phyloP scores from a whole-genome alignment of 2,888 invertebrate genomes.

The Copidosoma aretas region DNA sequence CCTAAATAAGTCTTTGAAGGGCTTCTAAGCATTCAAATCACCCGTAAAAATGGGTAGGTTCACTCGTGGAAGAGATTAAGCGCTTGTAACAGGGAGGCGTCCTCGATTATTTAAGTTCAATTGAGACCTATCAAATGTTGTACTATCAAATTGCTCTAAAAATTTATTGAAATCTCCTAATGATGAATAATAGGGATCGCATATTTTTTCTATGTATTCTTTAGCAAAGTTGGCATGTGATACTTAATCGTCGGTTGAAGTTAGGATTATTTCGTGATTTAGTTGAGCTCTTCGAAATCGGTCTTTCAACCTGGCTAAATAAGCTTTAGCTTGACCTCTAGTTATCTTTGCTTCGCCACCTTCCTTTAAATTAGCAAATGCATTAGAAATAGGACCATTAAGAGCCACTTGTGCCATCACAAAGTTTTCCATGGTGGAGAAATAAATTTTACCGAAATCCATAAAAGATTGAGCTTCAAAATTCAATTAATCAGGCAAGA shows the following conservation, averaged over 20 bases:
- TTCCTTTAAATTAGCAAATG: slow-evolving; percentile 1
- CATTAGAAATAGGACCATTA: no score
- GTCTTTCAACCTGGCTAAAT: not conserved
- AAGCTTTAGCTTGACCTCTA: not conserved
- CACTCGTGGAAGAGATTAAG: no score
- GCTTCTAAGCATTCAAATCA: not conserved
- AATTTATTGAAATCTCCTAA: slow-evolving; percentile 2
- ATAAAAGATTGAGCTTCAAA: no score
- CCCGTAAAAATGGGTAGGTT: no score
- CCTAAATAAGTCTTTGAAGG: not conserved
- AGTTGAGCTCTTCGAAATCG: not conserved
- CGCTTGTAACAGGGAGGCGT: not conserved
- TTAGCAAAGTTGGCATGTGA: no score
- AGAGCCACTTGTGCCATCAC: no score
- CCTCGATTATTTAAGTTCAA: not conserved
- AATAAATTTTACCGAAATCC: no score
- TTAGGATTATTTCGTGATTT: no score
- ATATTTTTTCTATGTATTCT: not conserved
- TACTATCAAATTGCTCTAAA: not conserved
- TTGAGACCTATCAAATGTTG: not conserved
- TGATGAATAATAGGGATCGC: not conserved
- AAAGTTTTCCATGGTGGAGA: no score
- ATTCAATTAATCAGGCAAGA: no score
- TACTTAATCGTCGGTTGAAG: no score
- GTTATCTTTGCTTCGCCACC: not conserved